These are phyloP conservation scores for Anthopleura xanthogrammica DNA, from an alignment of 92 coral and sea anemone species.

Conservation along the genomic window DNA sequence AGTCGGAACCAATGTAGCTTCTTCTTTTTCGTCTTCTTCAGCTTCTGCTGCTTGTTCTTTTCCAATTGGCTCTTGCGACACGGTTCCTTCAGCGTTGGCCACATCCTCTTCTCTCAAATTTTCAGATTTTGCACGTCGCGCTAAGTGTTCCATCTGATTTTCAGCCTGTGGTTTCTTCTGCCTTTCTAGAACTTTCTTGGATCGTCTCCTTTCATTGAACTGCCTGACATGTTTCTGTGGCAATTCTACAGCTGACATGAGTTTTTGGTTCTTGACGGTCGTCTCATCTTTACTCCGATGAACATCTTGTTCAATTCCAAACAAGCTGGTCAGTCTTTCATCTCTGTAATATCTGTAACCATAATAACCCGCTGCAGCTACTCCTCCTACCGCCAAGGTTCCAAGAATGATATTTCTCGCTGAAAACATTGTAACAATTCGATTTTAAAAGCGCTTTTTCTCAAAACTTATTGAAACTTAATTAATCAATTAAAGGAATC, in stretches of 20 bases:
- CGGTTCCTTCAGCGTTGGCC: not conserved
- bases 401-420: not conserved
- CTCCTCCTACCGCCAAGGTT: not conserved
- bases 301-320: not conserved
- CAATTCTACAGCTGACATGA: not conserved
- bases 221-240: not conserved
- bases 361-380: not conserved
- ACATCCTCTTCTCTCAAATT: not conserved
- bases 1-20: not conserved
- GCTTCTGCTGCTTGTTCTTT: not conserved
- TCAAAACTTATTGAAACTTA: not conserved
- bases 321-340: not conserved
- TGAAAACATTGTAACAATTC: not conserved
- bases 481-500: not conserved
- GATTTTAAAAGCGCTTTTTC: not conserved
- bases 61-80: not conserved
- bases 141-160: not conserved
- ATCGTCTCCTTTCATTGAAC: too few relatives aligned
- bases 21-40: not conserved
- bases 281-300: not conserved
- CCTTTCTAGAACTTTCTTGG: too few relatives aligned
- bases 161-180: not conserved
- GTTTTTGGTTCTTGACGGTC: not conserved
- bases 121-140: not conserved
- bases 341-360: not conserved